Evolutionary conservation across 2,113 vertebrate species (phyloP).

Genomic region (Columba livia): DNA sequence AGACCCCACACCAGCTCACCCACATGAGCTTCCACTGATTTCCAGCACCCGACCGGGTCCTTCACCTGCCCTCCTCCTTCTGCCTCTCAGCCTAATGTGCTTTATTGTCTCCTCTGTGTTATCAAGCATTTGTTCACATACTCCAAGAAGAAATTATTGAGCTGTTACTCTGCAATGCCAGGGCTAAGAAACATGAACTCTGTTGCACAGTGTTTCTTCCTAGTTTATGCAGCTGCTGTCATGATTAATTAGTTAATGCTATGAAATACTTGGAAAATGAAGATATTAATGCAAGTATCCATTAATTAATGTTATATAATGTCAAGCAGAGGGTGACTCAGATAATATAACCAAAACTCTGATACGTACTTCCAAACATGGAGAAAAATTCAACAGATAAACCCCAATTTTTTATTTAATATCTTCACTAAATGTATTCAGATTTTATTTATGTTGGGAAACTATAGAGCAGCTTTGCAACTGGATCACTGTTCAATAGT

Average conservation of each 20-base stretch:
- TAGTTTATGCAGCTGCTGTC: not conserved
- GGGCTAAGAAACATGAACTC: not conserved
- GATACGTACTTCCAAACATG: not conserved
- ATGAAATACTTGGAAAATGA: not conserved
- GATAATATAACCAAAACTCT: not conserved
- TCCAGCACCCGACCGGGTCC: not conserved
- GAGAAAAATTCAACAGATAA: not conserved
- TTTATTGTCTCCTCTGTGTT: not conserved
- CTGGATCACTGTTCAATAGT: not conserved
- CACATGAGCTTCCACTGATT: not conserved
- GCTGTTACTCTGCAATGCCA: not conserved
- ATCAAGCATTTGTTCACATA: not conserved
- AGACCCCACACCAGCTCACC: not conserved
- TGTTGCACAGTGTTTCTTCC: not conserved
- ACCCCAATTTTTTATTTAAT: not conserved
- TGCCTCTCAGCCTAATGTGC: not conserved
- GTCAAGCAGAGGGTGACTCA: not conserved
- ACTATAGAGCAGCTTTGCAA: not conserved
- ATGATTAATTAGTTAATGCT: not conserved
- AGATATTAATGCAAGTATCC: not conserved
- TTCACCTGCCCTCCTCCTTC: not conserved
- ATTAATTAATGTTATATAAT: not conserved
- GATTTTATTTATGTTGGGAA: not conserved
- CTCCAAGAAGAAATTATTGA: not conserved
- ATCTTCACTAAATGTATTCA: not conserved